Evolutionary conservation across 2,113 vertebrate species (phyloP).

Genomic region (Alaudala cheleensis): DNA sequence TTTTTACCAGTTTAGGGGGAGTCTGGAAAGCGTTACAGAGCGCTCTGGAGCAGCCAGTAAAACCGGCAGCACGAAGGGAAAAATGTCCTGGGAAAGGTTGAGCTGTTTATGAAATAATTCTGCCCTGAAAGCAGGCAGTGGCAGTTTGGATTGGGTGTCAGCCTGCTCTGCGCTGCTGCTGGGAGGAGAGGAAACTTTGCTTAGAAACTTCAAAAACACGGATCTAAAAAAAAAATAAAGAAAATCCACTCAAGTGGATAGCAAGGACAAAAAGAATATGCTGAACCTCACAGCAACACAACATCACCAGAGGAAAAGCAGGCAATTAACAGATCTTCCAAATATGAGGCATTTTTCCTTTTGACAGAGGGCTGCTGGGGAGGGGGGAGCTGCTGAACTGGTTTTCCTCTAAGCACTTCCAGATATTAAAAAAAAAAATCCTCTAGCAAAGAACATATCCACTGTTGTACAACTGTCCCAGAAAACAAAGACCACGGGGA

Average conservation of each 20-base stretch:
- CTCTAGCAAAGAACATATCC: not conserved
- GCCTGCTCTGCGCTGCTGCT: not conserved
- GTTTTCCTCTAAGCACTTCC: conserved; percentile 3
- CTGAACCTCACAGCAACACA: not conserved
- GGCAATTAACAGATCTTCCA: not conserved
- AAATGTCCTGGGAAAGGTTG: conserved; percentile 8
- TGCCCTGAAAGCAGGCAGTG: not conserved
- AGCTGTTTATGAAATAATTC: conserved; percentile 31
- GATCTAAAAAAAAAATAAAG: not conserved
- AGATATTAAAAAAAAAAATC: not conserved
- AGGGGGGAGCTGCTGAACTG: conserved; percentile 1
- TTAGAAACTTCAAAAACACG: conserved; percentile 27
- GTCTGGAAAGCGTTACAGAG: not conserved
- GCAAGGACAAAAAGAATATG: not conserved
- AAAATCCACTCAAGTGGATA: not conserved
- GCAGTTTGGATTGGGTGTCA: conserved; percentile 30
- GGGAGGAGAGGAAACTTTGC: conserved; percentile 54
- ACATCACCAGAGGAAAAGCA: not conserved
- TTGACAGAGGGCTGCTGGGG: not conserved
- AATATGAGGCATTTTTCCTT: not conserved
- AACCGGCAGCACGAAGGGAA: not conserved
- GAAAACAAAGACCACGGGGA: conserved; percentile 79
- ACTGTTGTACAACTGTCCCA: conserved; percentile 69
- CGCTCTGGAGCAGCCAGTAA: not conserved
- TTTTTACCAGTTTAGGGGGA: not conserved